phyloP scores from a whole-genome alignment of 2,888 invertebrate genomes.

The Onthophagus sagittarius region DNA sequence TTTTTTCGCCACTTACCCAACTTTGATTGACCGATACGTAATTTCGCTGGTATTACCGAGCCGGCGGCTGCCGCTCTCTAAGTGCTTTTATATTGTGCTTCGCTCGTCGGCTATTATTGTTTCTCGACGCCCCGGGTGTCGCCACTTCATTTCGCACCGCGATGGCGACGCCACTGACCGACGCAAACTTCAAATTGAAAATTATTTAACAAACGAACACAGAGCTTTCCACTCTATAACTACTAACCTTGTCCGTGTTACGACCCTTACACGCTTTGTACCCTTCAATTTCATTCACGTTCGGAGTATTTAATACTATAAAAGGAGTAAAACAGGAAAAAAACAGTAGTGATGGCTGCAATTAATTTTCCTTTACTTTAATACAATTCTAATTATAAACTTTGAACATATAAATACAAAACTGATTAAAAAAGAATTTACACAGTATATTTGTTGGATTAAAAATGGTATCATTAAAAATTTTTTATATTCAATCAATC shows the following conservation, averaged over 20 bases:
- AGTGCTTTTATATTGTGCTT: slow-evolving; percentile 20
- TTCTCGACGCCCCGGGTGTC: neutral
- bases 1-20: slow-evolving; percentile 29
- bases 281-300: too few relatives aligned
- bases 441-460: too few relatives aligned
- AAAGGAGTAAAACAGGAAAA: too few relatives aligned
- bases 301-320: too few relatives aligned
- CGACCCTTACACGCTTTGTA: neutral
- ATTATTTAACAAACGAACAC: neutral
- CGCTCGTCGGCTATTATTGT: neutral
- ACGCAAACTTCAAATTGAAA: neutral
- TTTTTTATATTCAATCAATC: too few relatives aligned
- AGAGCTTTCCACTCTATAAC: neutral
- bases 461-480: too few relatives aligned
- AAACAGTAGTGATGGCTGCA: too few relatives aligned
- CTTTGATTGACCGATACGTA: slow-evolving; percentile 35
- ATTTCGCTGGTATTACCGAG: slow-evolving; percentile 23
- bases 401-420: too few relatives aligned
- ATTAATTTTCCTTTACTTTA: too few relatives aligned
- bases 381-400: too few relatives aligned
- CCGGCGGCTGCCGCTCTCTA: slow-evolving; percentile 9
- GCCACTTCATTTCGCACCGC: neutral
- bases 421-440: too few relatives aligned
- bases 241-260: neutral
- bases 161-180: neutral